phyloP scores from a whole-genome alignment of 1,140 invertebrate genomes.

The Acromyrmex charruanus region DNA sequence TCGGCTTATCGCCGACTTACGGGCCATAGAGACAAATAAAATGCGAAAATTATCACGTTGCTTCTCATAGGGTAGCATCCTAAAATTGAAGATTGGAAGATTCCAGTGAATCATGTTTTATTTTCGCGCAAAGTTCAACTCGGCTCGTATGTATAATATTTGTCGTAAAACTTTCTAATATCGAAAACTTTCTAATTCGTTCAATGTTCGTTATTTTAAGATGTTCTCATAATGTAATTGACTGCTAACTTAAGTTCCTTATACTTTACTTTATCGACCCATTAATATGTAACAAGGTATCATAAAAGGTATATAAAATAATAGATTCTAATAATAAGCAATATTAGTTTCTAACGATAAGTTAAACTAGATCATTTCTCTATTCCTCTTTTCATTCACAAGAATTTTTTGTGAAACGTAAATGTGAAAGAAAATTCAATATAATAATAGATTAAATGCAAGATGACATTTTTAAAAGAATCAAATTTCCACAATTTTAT shows the following conservation, averaged over 20 bases:
- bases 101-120: conserved; percentile 61
- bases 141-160: background rate
- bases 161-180: conserved; percentile 8
- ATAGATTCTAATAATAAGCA: background rate
- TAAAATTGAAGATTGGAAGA: background rate
- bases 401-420: background rate
- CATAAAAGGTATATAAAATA: background rate
- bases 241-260: background rate
- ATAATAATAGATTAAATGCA: background rate
- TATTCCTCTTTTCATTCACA: background rate
- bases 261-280: no score
- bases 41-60: conserved; percentile 64
- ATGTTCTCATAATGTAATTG: background rate
- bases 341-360: background rate
- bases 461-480: background rate
- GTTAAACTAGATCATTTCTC: no score
- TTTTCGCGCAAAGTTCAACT: background rate
- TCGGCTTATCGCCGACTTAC: conserved; percentile 66
- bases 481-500: background rate
- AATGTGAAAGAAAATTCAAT: background rate
- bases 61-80: background rate
- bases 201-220: background rate
- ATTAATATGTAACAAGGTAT: no score
- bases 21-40: conserved; percentile 61
- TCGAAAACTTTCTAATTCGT: background rate